Evolutionary conservation across 2,888 invertebrate genomes (phyloP), one percentile per base, ranked within the genome.

Genomic region (Tenthredo distinguenda): DNA sequence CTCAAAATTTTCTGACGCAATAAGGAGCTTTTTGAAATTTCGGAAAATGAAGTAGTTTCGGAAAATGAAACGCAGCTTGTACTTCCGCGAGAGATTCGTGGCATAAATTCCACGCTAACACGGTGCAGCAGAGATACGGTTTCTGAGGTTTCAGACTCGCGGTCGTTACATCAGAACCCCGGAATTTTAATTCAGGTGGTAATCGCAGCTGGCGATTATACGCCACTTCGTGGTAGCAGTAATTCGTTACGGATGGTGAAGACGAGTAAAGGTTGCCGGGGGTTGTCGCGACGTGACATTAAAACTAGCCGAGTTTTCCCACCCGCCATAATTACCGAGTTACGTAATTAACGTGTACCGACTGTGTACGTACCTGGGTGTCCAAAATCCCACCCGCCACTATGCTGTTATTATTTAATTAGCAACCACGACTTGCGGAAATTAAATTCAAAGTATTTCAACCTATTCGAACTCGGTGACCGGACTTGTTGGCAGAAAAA

Each of bases 241-340:
- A 83, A 83, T 83, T 83, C n/a, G 68, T 83, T 40, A 40, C 43
- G 62, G 43, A 83, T 34, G 43, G 68, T 31, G 26, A 34, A 83
- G 55, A 68, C 6, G 83, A 62, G 31, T 40, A 34, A 37, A 55
- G 83, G 68, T 31, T 34, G 68, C 31, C 7, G 68, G 68, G 34
- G 68, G 31, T 68, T 68, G 68, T 71, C 18, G 37, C 37, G 40
- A 83, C 62, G 68, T 15, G 43, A 37, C 26, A 72, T 83, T 83
- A 83, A 83, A 83, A 83, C 40, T 47, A 83, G 71, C 83, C 26
- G 83, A 83, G 83, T 65, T 83, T 68, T 68, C 21, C 62, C 31
- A 34, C 15, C 43, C 37, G 83, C 62, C 26, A 43, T 83, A 83
- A 83, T 83, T 83, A 83, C 47, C 65, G 83, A 62, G 26, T 71